Evolutionary conservation across 2,888 invertebrate genomes (phyloP).

Genomic region (Morpho achilles): DNA sequence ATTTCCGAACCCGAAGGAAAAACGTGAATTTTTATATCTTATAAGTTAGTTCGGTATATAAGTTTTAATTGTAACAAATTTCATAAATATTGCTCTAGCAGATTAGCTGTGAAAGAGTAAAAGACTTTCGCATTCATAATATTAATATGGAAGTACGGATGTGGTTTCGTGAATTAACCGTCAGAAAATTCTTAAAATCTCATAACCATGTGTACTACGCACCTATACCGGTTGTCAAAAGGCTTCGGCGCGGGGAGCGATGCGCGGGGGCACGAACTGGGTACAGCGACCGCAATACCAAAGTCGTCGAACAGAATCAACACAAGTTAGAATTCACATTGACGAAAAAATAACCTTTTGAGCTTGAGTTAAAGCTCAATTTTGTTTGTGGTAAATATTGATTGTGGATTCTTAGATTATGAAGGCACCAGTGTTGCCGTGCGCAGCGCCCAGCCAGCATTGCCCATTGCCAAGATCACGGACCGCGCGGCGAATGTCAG

Average conservation of each 20-base stretch:
- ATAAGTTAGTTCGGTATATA: too few relatives aligned
- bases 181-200: conserved; percentile 70
- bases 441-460: conserved; percentile 60
- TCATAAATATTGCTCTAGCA: too few relatives aligned
- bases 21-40: too few relatives aligned
- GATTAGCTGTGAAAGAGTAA: too few relatives aligned
- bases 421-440: conserved; percentile 41
- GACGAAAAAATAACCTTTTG: conserved; percentile 10
- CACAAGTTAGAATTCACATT: neutral
- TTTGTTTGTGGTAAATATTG: conserved; percentile 4
- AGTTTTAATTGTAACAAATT: too few relatives aligned
- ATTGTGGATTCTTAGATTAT: conserved; percentile 12
- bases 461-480: conserved; percentile 83
- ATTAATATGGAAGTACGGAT: neutral
- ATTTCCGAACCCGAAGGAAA: too few relatives aligned
- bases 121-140: too few relatives aligned
- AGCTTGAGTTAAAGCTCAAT: neutral
- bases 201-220: conserved; percentile 45
- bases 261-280: conserved; percentile 44
- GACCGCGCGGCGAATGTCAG: conserved; percentile 77
- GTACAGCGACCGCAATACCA: conserved; percentile 75
- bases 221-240: conserved; percentile 75
- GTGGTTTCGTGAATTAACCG: conserved; percentile 66
- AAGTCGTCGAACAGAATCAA: conserved; percentile 1
- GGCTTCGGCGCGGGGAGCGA: conserved; percentile 43